Base-by-base conservation (phyloP, 2,888 invertebrate genomes). In the Drosophila neotestacea region DNA sequence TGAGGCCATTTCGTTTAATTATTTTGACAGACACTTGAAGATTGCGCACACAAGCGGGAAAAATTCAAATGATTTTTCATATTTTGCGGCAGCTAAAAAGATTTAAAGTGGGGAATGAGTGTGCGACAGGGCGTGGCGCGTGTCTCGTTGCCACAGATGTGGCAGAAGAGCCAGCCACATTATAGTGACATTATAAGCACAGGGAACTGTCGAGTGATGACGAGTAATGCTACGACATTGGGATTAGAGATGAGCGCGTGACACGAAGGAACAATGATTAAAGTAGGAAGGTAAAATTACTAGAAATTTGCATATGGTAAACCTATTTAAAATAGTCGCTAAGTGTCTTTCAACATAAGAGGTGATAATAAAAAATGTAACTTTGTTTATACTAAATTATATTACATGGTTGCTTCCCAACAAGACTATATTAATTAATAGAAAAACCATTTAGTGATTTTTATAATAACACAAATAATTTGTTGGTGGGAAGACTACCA, bases 21-120 rank as follows among this genome's bases (percentile, higher is more conserved):
- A 87, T 87, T 86, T 85, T 86, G 86, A 86, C 89, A 86, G 86
- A 59, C 77, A 88, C 86, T 87, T 71, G 71, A 76, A 78, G 78
- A 82, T 69, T 76, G 56, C 52, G 63, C 22, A 7, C 27, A 56
- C 39, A 36, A 52, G 58, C 48, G 65, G 38, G 47, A 62, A 36
- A 67, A 67, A 68, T 42, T 60, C 50, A 55, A 77, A 82, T 79
- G 79, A 81, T 82, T 79, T 85, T 75, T 85, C 85, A 88, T 84
- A 88, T 84, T 86, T 78, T 61, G 61, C 65, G 30, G 27, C 68
- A 54, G 58, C 30, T 65, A 47, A 62, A 61, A 60, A 71, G 60
- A 68, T 63, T 82, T 77, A 55, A 67, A 81, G 71, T 74, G 58
- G 58, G 41, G 36, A 41, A 13, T 36, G 46, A 38, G 38, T 80